Percentiles rank a stretch among this genome's conserved stretches.
Evolutionary conservation across 2,888 invertebrate species (phyloP).

Genomic region (Creontiades dilutus): DNA sequence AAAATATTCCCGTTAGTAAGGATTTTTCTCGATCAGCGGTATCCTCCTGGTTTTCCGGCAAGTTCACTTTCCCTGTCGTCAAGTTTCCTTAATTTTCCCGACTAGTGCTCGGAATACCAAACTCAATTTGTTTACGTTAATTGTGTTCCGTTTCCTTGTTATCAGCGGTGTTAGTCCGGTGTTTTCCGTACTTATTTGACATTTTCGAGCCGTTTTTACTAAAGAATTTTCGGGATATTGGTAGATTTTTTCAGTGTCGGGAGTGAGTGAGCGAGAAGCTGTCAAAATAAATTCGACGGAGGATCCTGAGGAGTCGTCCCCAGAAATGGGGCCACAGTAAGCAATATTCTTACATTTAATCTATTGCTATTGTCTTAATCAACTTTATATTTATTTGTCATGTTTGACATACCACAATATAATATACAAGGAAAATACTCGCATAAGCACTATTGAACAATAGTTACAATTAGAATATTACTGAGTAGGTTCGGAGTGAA

Average conservation of each 20-base stretch:
- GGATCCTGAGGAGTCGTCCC: slow-evolving; percentile 59
- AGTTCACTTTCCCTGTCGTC: background rate
- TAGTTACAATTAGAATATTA: too few relatives aligned
- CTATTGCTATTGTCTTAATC: background rate
- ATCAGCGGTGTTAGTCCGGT: background rate
- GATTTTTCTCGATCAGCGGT: background rate
- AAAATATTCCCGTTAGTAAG: background rate
- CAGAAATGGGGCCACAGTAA: slow-evolving; percentile 71
- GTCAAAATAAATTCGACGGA: slow-evolving; percentile 65
- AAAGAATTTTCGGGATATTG: background rate
- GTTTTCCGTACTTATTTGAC: background rate
- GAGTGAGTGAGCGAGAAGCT: background rate
- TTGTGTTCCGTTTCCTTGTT: background rate
- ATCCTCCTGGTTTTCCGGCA: background rate
- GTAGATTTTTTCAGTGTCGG: background rate
- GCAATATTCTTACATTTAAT: background rate
- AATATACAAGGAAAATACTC: too few relatives aligned
- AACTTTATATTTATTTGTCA: too few relatives aligned
- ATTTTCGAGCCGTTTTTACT: background rate
- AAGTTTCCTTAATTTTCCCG: background rate
- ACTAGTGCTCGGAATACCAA: background rate
- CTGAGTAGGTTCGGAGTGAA: too few relatives aligned
- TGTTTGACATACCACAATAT: too few relatives aligned
- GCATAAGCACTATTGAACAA: too few relatives aligned
- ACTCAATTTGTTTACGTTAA: background rate